Conservation (phyloP, 2,113 vertebrate genomes). For the Myotis brandtii region DNA sequence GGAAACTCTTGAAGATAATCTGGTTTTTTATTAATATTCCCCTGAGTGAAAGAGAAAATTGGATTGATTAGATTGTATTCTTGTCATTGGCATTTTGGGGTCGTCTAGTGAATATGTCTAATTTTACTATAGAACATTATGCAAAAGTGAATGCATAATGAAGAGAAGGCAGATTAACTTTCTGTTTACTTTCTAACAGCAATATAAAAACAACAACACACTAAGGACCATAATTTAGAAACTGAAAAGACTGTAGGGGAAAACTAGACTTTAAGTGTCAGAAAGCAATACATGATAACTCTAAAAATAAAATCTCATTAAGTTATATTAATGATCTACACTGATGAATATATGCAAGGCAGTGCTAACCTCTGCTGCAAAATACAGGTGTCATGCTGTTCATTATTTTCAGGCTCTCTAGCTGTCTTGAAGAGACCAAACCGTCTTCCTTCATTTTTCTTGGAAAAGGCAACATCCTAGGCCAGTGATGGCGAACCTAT, state of each 20-base stretch:
- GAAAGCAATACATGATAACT: conserved; percentile 52
- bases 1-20: conserved; percentile 1
- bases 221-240: background rate
- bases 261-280: background rate
- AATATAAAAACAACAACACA: background rate
- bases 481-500: no score
- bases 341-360: conserved; percentile 12
- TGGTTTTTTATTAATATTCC: background rate
- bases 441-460: conserved; percentile 43
- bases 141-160: background rate
- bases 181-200: background rate
- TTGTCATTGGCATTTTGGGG: background rate
- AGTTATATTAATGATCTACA: conserved; percentile 49
- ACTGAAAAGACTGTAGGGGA: conserved; percentile 6
- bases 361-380: background rate
- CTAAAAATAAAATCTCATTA: conserved; percentile 45
- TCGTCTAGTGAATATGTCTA: background rate
- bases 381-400: conserved; percentile 57
- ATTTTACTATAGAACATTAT: conserved; percentile 4
- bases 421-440: conserved; percentile 55
- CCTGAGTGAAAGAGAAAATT: background rate
- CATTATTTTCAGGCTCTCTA: conserved; percentile 67
- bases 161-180: background rate
- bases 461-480: conserved; percentile 44
- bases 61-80: background rate